Evolutionary conservation across 2,888 invertebrate genomes (phyloP).

Genomic region (Rhyacophila evoluta): DNA sequence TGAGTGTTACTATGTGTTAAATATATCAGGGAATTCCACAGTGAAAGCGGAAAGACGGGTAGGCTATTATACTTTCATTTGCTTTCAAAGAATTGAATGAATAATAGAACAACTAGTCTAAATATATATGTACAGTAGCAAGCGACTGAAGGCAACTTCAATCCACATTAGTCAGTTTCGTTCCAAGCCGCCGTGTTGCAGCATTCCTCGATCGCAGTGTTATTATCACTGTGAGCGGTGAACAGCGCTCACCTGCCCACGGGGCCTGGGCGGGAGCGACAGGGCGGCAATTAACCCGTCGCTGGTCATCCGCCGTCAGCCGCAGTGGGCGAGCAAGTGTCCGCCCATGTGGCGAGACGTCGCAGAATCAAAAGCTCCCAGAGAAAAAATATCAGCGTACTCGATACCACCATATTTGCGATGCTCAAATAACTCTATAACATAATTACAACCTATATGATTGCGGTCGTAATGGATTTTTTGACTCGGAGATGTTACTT

Average conservation of each 20-base stretch:
- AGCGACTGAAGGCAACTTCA: no score
- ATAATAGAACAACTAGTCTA: no score
- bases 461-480: not conserved
- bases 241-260: not conserved
- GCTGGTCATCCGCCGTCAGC: slow-evolving; percentile 25
- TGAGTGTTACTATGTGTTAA: no score
- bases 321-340: slow-evolving; percentile 16
- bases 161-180: no score
- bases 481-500: no score
- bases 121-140: no score
- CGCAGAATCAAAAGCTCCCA: slow-evolving; percentile 9
- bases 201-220: not conserved
- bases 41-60: no score
- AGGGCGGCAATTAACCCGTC: slow-evolving; percentile 44
- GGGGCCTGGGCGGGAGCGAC: slow-evolving; percentile 32
- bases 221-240: slow-evolving; percentile 22
- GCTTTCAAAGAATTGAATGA: no score
- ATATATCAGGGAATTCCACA: no score
- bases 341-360: slow-evolving; percentile 36
- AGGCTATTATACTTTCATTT: no score
- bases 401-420: not conserved
- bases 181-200: not conserved
- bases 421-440: not conserved
- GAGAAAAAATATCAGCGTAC: not conserved
- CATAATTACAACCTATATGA: not conserved